Evolutionary conservation across 2,888 invertebrate genomes (phyloP).

Genomic region (Dryobotodes eremita): DNA sequence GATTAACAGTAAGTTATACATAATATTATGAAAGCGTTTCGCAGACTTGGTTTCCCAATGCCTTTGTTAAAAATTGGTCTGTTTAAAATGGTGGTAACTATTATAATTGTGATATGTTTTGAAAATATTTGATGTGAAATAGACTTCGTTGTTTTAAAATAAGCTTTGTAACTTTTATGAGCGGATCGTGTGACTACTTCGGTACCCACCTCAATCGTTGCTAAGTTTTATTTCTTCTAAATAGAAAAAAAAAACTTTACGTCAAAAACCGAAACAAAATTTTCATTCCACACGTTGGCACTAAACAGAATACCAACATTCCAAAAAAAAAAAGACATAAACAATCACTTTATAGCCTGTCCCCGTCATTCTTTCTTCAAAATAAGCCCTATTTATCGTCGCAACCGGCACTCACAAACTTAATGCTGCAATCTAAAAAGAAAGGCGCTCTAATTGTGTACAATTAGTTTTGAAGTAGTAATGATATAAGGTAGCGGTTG

Average conservation of each 20-base stretch:
- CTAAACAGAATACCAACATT: conserved; percentile 17
- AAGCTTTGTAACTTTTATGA: conserved; percentile 48
- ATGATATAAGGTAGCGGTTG: conserved; percentile 64
- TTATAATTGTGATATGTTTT: conserved; percentile 60
- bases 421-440: conserved; percentile 57
- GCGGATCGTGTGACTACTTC: not conserved
- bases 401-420: conserved; percentile 41
- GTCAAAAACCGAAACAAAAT: conserved; percentile 9
- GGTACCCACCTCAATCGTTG: not conserved
- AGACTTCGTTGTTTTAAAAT: conserved; percentile 47
- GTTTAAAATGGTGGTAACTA: conserved; percentile 55
- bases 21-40: conserved; percentile 68
- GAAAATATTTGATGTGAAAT: conserved; percentile 55
- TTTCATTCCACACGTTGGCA: conserved; percentile 5
- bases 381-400: conserved; percentile 49
- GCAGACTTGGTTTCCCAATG: conserved; percentile 62
- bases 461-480: conserved; percentile 63
- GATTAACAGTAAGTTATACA: conserved; percentile 67
- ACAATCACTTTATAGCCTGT: conserved; percentile 5
- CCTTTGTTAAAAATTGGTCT: conserved; percentile 68
- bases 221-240: not conserved
- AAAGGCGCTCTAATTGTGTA: conserved; percentile 61
- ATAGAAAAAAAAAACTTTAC: not conserved
- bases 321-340: not conserved
- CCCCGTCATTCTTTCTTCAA: conserved; percentile 34